Evolutionary conservation across 2,888 invertebrate species (phyloP).

Genomic region (Muscina levida): DNA sequence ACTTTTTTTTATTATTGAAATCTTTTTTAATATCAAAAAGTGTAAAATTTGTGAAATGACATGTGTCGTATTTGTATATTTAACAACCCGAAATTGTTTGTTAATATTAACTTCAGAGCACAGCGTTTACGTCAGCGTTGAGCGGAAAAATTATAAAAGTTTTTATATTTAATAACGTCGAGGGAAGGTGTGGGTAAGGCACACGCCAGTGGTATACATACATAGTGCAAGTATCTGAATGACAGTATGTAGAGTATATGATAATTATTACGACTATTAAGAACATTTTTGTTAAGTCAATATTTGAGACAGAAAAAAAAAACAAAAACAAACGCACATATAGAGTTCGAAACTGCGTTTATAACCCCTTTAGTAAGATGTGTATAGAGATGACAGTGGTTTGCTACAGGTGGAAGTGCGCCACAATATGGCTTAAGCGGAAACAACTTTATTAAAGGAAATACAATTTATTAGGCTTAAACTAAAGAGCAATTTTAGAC

Average conservation of each 20-base stretch:
- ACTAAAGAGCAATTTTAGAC: too few species aligned
- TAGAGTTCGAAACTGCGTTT: too few species aligned
- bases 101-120: conserved; percentile 1
- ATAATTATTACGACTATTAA: conserved; percentile 39
- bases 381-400: too few species aligned
- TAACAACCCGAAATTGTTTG: conserved; percentile 4
- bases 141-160: not conserved
- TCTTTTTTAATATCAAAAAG: conserved; percentile 30
- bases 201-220: not conserved
- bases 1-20: conserved; percentile 50
- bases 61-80: conserved; percentile 38
- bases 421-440: too few species aligned
- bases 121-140: not conserved
- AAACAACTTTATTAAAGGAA: too few species aligned
- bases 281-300: conserved; percentile 58
- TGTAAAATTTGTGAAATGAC: conserved; percentile 46
- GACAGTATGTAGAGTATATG: not conserved
- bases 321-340: conserved; percentile 8
- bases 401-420: too few species aligned
- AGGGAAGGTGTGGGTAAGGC: not conserved
- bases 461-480: too few species aligned
- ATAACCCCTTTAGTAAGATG: too few species aligned
- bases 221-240: not conserved
- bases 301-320: conserved; percentile 53
- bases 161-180: not conserved